Evolutionary conservation across 1,140 invertebrate genomes (phyloP), one percentile per base, ranked within the genome.

Genomic region (Aphis gossypii): DNA sequence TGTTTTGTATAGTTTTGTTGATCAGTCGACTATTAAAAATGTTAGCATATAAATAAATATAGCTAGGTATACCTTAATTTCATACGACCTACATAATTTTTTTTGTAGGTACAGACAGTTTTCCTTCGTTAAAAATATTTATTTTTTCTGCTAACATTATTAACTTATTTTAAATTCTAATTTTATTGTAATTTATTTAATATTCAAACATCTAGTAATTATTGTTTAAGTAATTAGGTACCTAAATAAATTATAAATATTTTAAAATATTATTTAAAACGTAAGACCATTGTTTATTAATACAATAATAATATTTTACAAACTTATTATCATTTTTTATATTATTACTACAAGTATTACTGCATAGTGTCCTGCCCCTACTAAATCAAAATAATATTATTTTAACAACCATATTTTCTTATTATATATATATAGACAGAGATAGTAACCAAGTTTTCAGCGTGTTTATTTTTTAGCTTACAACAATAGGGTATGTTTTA

Each of bases 1-100:
- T 76, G 14, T 76, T 76, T 76, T 76, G 60, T 76, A 76, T 76
- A 76, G 60, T 76, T 76, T n/a, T 35, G 60, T 76, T 76, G 60
- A 76, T 76, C 60, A 76, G 60, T 76, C 30, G 5, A 76, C 60
- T 76, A 76, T 76, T 76, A 76, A 76, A 76, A 76, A 76, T 76
- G 14, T 35, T n/a, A 76, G 18, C 30, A 76, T 18, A n/a, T 6
- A 76, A 68, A 76, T 68, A 76, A 18, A 76, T 76, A 30, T 60
- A 51, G 18, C 48, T 51, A 30, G 30, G 56, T 60, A 30, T 30
- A 76, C 60, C 60, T n/a, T 21, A 76, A 76, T 76, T 76, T 60
- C 30, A 2, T 76, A 76, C n/a, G 4, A 30, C 9, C 23, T 60
- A 11, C n/a, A 68, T 68, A 68, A 30, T 68, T 9, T 68, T 68